Percentiles rank a stretch among this genome's conserved stretches.
Conservation (phyloP, 30 jellyfish, hydroid and myxozoan species). For the Rhopilema esculentum region DNA sequence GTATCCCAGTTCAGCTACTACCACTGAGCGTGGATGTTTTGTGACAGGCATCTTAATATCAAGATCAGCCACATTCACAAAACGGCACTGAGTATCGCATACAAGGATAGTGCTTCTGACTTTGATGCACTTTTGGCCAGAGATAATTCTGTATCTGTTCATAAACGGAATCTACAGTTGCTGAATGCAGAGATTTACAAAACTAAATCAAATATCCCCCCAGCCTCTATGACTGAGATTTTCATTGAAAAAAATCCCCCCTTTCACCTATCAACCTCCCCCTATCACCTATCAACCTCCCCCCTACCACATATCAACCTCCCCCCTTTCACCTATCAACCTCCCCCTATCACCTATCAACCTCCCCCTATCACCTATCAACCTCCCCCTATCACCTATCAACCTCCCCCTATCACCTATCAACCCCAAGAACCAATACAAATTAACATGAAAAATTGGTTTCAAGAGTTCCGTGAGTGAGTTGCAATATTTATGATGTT, state of each 20-base stretch:
- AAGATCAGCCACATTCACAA: constrained; percentile 2
- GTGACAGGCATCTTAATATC: constrained; percentile 2
- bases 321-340: not conserved
- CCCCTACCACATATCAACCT: too few relatives aligned
- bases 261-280: too few relatives aligned
- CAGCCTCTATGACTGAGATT: too few relatives aligned
- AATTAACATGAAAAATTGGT: not conserved
- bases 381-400: not conserved
- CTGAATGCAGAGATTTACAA: too few relatives aligned
- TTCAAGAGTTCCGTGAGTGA: not conserved
- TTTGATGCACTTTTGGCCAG: constrained; percentile 17
- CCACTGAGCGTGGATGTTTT: constrained; percentile 14
- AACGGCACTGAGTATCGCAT: constrained; percentile 22
- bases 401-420: not conserved
- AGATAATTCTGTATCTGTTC: constrained; percentile 12
- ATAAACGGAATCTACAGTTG: constrained; percentile 19
- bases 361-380: not conserved
- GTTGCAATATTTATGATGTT: too few relatives aligned
- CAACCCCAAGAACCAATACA: not conserved
- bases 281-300: too few relatives aligned
- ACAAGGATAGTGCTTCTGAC: constrained; percentile 26
- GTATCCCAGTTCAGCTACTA: constrained; percentile 27
- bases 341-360: not conserved
- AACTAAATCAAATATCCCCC: too few relatives aligned
- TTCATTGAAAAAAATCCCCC: too few relatives aligned